phyloP scores from a whole-genome alignment of 1,140 invertebrate genomes.

The Papilio polyxenes region DNA sequence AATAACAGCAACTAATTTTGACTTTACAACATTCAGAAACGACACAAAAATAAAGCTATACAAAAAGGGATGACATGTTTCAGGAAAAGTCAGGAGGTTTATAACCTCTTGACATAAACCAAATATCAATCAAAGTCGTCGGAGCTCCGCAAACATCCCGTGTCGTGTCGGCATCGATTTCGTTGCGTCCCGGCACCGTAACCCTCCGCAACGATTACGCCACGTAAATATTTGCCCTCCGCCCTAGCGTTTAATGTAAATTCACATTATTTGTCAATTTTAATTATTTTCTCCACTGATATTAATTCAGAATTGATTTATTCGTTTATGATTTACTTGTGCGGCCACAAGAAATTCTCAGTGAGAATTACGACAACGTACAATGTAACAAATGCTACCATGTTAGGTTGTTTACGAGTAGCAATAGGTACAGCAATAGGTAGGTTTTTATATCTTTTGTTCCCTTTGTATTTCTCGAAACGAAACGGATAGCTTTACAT shows the following conservation, averaged over 20 bases:
- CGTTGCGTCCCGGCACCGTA: neutral
- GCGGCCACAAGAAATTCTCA: too few species aligned
- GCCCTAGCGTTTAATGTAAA: constrained; percentile 22
- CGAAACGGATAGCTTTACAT: too few species aligned
- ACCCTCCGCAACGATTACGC: constrained; percentile 9
- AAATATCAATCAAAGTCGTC: constrained; percentile 3
- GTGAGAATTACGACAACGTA: too few species aligned
- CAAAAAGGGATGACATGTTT: neutral
- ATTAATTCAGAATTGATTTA: neutral
- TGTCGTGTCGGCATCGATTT: neutral
- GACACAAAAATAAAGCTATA: neutral
- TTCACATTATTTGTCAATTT: constrained; percentile 24
- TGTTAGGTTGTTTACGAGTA: too few species aligned
- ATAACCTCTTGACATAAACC: constrained; percentile 38
- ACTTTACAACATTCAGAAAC: neutral
- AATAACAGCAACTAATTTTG: neutral
- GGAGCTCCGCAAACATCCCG: neutral
- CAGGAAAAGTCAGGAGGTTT: neutral
- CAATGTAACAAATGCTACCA: too few species aligned
- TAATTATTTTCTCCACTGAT: constrained; percentile 6
- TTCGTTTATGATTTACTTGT: neutral
- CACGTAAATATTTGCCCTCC: constrained; percentile 23
- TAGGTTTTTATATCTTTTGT: too few species aligned
- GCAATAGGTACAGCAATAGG: too few species aligned
- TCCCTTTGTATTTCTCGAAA: too few species aligned